These are phyloP conservation scores for Sarcophaga variegata DNA, from an alignment of 2,888 invertebrate genomes.

Conservation along the genomic window DNA sequence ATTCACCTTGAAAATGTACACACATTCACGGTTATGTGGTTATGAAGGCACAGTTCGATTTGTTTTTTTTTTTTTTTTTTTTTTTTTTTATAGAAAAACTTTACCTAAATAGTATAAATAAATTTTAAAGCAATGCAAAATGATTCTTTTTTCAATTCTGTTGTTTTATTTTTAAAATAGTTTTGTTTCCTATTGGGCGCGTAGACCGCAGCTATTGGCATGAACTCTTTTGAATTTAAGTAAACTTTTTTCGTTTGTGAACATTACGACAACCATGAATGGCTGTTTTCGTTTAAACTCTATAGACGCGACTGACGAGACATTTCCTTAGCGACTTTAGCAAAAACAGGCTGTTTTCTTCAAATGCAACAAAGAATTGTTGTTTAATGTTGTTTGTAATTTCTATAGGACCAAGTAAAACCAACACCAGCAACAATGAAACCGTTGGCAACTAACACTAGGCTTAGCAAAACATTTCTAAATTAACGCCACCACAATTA, in stretches of 20 bases:
- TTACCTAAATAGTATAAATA: constrained; percentile 28
- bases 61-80: not conserved
- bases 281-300: constrained; percentile 80
- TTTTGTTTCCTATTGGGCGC: constrained; percentile 35
- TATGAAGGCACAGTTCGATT: constrained; percentile 14
- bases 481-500: constrained; percentile 36
- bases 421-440: constrained; percentile 50
- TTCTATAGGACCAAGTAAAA: not conserved
- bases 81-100: constrained; percentile 23
- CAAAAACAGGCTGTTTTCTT: constrained; percentile 64
- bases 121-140: constrained; percentile 35
- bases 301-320: constrained; percentile 81
- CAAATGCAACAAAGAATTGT: constrained; percentile 69
- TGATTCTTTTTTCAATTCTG: constrained; percentile 34
- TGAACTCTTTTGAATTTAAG: constrained; percentile 18
- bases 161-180: constrained; percentile 24
- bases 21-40: not conserved
- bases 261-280: constrained; percentile 70
- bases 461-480: constrained; percentile 53
- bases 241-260: constrained; percentile 47
- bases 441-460: constrained; percentile 57
- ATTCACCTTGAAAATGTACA: constrained; percentile 66
- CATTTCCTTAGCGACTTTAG: constrained; percentile 75
- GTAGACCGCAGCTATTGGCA: constrained; percentile 46
- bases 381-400: constrained; percentile 60